Evolutionary conservation across 2,113 vertebrate species (phyloP), one percentile per base, ranked within the genome.

Genomic region (Poeciliopsis retropinna): DNA sequence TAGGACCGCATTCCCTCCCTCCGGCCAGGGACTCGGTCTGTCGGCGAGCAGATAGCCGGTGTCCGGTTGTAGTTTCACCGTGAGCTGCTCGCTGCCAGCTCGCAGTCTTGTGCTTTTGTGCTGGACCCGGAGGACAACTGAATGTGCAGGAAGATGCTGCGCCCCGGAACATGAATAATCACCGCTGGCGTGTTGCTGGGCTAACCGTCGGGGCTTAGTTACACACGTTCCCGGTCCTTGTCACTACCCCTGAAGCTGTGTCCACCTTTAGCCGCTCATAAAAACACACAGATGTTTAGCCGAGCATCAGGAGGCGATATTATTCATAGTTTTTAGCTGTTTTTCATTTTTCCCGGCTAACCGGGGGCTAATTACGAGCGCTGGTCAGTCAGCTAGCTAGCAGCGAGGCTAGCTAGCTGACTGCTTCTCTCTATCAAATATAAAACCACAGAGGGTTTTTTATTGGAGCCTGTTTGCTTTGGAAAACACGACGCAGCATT

Each of bases 41-140:
- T 29, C 17, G 34, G 37, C 29, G 29, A 57, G 22, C 12, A 27
- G 60, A 27, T 11, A 8, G 30, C 66, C 73, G 62, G 61, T 28
- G 70, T 30, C 12, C 39, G 1, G 30, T 44, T 64, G 70, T 57
- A 39, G 62, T 70, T 71, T 47, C 47, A 66, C 64, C 77, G 84
- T 54, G 31, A 64, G 74, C 64, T 76, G 27, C 30, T 68, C 79
- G 70, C 71, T 79, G 44, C 67, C 75, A 77, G 84, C 75, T 61
- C 37, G 66, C 73, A 89, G 82, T 83, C 84, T 79, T 83, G 78
- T 78, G 92, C 91, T 95, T 94, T 94, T 93, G 92, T 93, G 90
- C 82, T 84, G 83, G 76, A 89, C 88, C 44, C 87, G 90, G 91
- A 91, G 88, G 85, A 84, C 86, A 85, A 87, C 81, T 90, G 87